Evolutionary conservation across 2,113 vertebrate genomes (phyloP).

Genomic region (Tetrax tetrax): DNA sequence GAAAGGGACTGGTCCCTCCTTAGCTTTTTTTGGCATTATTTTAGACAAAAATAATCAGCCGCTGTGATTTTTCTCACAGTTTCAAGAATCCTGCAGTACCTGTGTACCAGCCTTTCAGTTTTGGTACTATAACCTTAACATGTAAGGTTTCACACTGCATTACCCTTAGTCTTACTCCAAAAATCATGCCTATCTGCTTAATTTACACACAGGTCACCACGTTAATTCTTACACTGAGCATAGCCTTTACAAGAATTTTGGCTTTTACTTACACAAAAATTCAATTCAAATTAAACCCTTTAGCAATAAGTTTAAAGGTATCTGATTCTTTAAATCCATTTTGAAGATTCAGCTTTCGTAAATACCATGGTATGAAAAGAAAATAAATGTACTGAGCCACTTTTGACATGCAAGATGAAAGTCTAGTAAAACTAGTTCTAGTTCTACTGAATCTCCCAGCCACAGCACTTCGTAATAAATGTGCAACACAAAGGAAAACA

Average conservation of each 20-base stretch:
- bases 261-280: not conserved
- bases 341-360: not conserved
- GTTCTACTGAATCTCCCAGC: not conserved
- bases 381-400: not conserved
- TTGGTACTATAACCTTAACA: not conserved
- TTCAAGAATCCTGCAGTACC: not conserved
- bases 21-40: not conserved
- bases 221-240: not conserved
- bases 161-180: not conserved
- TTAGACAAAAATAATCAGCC: not conserved
- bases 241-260: not conserved
- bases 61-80: not conserved
- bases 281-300: not conserved
- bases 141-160: fast-evolving
- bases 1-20: not conserved
- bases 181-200: not conserved
- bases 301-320: not conserved
- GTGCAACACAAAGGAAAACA: not conserved
- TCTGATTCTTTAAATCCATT: constrained; percentile 19
- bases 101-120: not conserved
- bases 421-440: not conserved
- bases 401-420: not conserved
- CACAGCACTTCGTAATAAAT: not conserved
- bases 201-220: not conserved
- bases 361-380: not conserved